Percentiles rank a stretch among this genome's conserved stretches.
phyloP scores from a whole-genome alignment of 2,113 vertebrate species.

The Brachypteracias leptosomus region DNA sequence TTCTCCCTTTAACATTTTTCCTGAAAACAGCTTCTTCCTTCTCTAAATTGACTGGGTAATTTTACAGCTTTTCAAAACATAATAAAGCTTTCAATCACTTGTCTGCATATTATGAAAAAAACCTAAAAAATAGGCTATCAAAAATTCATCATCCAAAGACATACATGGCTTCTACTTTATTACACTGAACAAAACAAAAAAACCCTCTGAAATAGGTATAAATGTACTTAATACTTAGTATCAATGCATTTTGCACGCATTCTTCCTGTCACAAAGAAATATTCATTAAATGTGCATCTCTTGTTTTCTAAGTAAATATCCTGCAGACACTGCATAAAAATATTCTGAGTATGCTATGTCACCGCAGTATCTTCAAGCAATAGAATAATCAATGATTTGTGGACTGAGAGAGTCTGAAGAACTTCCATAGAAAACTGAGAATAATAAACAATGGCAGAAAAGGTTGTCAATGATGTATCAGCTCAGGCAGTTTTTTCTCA shows the following conservation, averaged over 20 bases:
- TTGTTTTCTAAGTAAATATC: neutral
- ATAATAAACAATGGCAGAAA: constrained; percentile 56
- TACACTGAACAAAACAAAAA: neutral
- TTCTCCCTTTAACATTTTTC: neutral
- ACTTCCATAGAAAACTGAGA: constrained; percentile 45
- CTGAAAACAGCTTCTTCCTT: neutral
- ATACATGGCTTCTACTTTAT: neutral
- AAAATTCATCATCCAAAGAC: neutral
- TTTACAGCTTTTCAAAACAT: neutral
- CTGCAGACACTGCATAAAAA: neutral
- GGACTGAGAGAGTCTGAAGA: constrained; percentile 17
- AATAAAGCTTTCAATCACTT: neutral
- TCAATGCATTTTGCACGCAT: neutral
- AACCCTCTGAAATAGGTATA: neutral
- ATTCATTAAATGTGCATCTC: neutral
- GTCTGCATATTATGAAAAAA: neutral
- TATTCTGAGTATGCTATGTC: neutral
- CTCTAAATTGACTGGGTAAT: neutral
- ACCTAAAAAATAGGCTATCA: neutral
- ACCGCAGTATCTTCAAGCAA: constrained; percentile 15
- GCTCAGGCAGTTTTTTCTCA: neutral
- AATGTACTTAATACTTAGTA: neutral
- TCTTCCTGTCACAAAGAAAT: neutral
- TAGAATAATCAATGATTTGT: constrained; percentile 56
- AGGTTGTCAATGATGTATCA: constrained; percentile 58